phyloP scores from a whole-genome alignment of 2,888 invertebrate genomes.

The Aphidius colemani region DNA sequence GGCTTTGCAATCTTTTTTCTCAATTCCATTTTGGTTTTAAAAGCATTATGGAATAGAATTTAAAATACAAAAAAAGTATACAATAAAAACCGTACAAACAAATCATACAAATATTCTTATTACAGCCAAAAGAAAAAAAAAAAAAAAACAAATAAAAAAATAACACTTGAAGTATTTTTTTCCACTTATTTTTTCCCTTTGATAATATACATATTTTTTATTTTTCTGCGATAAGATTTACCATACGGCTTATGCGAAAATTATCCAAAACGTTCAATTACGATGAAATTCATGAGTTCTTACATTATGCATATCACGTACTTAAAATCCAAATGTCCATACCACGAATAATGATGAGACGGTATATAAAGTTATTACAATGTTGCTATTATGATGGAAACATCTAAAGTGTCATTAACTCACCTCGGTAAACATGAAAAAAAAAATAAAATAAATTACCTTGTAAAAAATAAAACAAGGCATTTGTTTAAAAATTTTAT shows the following conservation, averaged over 20 bases:
- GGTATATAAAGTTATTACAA: conserved; percentile 25
- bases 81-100: conserved; percentile 5
- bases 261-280: conserved; percentile 40
- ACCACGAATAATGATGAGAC: conserved; percentile 37
- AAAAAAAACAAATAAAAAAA: too few relatives aligned
- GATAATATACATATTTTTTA: neutral
- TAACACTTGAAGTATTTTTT: too few relatives aligned
- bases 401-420: conserved; percentile 1
- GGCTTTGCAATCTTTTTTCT: neutral
- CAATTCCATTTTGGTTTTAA: neutral
- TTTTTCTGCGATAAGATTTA: conserved; percentile 14
- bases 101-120: conserved; percentile 14
- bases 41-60: neutral
- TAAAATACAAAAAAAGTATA: neutral
- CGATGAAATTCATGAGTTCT: conserved; percentile 33
- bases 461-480: too few relatives aligned
- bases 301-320: conserved; percentile 36
- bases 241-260: conserved; percentile 31
- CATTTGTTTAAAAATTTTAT: too few relatives aligned
- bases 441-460: too few relatives aligned
- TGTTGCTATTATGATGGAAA: conserved; percentile 9
- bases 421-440: neutral
- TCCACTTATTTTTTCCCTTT: neutral
- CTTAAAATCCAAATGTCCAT: conserved; percentile 33
- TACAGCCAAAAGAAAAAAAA: too few relatives aligned